Conservation (phyloP, 2,888 invertebrate species). For the Campoplex capitator region DNA sequence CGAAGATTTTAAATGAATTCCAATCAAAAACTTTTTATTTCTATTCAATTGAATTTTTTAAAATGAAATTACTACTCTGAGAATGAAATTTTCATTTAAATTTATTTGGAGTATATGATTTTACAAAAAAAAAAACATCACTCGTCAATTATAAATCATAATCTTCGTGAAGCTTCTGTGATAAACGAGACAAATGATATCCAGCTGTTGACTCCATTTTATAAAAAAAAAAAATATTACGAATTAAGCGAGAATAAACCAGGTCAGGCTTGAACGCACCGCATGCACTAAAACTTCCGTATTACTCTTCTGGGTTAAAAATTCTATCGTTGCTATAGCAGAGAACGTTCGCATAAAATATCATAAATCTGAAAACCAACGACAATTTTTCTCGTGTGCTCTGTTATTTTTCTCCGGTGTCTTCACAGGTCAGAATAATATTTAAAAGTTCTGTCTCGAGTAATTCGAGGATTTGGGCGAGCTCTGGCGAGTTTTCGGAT, state of each 20-base stretch:
- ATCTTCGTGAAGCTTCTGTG: background rate
- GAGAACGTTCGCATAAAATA: background rate
- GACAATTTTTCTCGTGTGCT: background rate
- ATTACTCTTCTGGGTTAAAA: background rate
- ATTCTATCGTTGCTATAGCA: background rate
- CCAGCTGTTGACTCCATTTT: background rate
- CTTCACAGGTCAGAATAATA: background rate
- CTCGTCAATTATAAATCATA: background rate
- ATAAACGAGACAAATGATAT: background rate
- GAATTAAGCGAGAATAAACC: background rate
- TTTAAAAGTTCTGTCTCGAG: background rate
- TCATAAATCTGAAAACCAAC: background rate
- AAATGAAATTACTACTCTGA: too few relatives aligned
- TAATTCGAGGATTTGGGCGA: background rate
- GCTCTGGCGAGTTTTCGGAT: background rate
- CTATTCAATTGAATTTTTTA: background rate
- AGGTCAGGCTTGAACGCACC: background rate
- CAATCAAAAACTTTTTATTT: background rate
- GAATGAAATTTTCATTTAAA: background rate
- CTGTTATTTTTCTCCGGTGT: background rate
- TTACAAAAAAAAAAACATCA: background rate
- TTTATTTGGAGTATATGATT: background rate
- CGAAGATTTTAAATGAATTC: background rate
- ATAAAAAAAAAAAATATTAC: background rate
- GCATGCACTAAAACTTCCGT: background rate